These are phyloP conservation scores for Smutsia gigantea DNA, from an alignment of 2,797 vertebrate species.

Conservation along the genomic window DNA sequence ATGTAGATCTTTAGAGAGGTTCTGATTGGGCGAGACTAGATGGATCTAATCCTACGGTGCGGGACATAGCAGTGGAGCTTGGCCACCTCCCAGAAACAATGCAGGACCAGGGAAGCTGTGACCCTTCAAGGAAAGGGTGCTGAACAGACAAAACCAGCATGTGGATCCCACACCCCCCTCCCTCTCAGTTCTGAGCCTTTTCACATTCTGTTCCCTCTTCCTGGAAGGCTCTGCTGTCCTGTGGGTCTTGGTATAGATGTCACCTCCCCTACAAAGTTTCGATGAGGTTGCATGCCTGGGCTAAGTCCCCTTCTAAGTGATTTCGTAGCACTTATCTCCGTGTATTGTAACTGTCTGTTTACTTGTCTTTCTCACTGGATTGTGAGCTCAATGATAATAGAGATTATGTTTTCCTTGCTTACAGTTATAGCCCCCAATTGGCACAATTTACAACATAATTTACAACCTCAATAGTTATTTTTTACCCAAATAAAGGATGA, in stretches of 20 bases:
- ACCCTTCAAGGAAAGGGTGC: neutral
- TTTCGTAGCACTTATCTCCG: neutral
- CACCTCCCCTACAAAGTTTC: neutral
- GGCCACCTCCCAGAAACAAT: neutral
- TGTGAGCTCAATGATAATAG: neutral
- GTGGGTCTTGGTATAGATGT: neutral
- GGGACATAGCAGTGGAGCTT: neutral
- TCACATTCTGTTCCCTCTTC: neutral
- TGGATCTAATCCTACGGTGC: neutral
- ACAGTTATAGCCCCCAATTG: neutral
- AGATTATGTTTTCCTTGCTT: neutral
- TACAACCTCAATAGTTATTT: neutral
- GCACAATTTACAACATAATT: neutral
- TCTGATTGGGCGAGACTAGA: neutral
- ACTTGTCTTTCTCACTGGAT: neutral
- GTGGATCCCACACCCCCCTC: accelerated
- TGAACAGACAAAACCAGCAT: neutral
- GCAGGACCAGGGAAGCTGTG: neutral
- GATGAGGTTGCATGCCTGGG: neutral
- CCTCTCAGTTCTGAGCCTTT: neutral
- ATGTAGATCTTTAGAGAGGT: neutral
- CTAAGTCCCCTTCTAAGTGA: neutral
- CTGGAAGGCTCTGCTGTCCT: neutral
- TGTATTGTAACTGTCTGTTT: neutral
- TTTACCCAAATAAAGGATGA: neutral